Evolutionary conservation across 2,888 invertebrate genomes (phyloP).

Genomic region (Scaptomyza reducta): DNA sequence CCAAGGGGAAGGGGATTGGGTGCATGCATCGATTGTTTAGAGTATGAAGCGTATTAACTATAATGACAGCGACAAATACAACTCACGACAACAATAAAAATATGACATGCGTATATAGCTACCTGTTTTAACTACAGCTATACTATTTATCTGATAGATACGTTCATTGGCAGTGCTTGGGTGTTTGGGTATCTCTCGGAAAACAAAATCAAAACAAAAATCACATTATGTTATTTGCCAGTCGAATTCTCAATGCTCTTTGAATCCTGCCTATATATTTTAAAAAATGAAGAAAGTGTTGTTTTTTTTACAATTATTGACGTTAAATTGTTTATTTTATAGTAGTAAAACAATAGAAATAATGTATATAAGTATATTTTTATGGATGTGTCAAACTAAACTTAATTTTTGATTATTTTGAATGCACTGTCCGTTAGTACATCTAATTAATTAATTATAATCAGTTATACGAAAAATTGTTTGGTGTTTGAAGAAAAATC

Average conservation of each 20-base stretch:
- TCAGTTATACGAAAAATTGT: no score
- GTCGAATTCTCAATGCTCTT: constrained; percentile 33
- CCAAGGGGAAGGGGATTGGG: no score
- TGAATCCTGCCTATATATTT: not conserved
- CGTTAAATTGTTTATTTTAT: no score
- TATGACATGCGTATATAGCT: constrained; percentile 31
- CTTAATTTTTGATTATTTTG: no score
- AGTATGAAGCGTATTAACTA: constrained; percentile 41
- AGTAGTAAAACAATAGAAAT: no score
- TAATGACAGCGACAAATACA: constrained; percentile 60
- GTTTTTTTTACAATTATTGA: no score
- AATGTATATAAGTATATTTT: no score
- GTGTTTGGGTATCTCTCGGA: constrained; percentile 19
- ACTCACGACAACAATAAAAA: constrained; percentile 41
- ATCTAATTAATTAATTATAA: no score
- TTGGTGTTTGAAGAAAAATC: no score
- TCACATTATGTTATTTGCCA: constrained; percentile 4
- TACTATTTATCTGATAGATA: constrained; percentile 10
- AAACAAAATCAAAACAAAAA: constrained; percentile 23
- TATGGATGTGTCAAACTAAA: no score
- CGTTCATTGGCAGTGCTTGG: constrained; percentile 5
- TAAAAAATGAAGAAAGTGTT: no score
- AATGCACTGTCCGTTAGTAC: no score
- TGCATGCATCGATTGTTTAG: constrained; percentile 38
- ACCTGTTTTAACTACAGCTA: constrained; percentile 36